phyloP scores from a whole-genome alignment of 2,113 vertebrate genomes.

The Sterrhoptilus dennistouni region DNA sequence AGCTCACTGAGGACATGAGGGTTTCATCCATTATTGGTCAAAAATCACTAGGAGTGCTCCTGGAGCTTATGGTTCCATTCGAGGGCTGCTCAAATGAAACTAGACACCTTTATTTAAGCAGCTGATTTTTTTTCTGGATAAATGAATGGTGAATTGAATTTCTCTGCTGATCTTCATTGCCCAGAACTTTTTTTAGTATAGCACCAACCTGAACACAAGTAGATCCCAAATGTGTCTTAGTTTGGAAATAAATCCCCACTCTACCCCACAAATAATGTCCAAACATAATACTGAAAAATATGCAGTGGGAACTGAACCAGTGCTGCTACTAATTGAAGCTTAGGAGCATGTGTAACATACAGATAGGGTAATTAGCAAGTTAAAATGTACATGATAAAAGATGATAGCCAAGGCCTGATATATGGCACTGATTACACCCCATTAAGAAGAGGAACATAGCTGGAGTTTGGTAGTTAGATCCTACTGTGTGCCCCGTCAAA shows the following conservation, averaged over 20 bases:
- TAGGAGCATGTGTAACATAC: neutral
- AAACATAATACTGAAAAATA: neutral
- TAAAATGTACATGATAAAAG: neutral
- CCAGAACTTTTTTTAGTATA: neutral
- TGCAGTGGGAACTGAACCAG: neutral
- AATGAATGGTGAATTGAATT: neutral
- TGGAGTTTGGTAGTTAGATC: fast-evolving
- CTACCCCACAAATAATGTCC: neutral
- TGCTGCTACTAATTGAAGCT: neutral
- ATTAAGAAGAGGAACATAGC: neutral
- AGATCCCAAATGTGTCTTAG: neutral
- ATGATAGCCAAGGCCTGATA: neutral
- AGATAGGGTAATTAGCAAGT: neutral
- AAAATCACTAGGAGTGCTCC: neutral
- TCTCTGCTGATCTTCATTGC: neutral
- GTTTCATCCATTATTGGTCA: neutral
- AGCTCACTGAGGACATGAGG: neutral
- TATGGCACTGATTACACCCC: neutral
- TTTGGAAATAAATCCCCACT: neutral
- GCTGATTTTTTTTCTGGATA: neutral
- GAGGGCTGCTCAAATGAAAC: neutral
- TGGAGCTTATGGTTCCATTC: neutral
- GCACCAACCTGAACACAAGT: neutral
- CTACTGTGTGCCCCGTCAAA: neutral
- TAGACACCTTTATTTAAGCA: neutral